phyloP scores from a whole-genome alignment of 2,113 vertebrate genomes.

The Eulemur rufifrons region DNA sequence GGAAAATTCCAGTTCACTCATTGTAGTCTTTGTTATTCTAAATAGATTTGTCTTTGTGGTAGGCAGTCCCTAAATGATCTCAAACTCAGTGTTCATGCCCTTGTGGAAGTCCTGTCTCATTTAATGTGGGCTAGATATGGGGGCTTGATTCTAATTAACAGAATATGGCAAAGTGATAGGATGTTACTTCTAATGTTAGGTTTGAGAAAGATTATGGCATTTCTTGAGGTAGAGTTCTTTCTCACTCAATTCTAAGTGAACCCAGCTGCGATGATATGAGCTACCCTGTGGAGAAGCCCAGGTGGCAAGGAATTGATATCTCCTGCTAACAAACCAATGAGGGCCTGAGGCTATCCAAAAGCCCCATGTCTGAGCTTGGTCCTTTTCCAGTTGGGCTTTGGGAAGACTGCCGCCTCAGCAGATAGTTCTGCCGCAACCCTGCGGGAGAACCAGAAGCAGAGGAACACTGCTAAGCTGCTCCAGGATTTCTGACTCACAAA shows the following conservation, averaged over 20 bases:
- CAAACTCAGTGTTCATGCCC: neutral
- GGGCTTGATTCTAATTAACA: neutral
- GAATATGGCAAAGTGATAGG: neutral
- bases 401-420: no score
- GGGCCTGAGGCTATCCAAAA: no score
- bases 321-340: neutral
- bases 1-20: neutral
- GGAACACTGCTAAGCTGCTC: rapidly evolving
- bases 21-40: neutral
- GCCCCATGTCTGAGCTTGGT: neutral
- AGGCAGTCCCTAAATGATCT: neutral
- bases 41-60: neutral
- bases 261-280: neutral
- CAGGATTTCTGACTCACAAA: neutral
- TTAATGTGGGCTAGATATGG: neutral
- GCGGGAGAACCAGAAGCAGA: neutral
- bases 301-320: neutral
- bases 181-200: neutral
- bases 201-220: neutral
- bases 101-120: neutral
- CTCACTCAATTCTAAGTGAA: neutral
- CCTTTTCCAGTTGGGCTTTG: rapidly evolving
- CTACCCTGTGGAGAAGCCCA: neutral
- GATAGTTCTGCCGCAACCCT: rapidly evolving
- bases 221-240: neutral